A percentile compares a stretch with the other conserved stretches of the same genome.
Evolutionary conservation across 2,113 vertebrate genomes (phyloP).

Genomic region (Meleagris gallopavo): DNA sequence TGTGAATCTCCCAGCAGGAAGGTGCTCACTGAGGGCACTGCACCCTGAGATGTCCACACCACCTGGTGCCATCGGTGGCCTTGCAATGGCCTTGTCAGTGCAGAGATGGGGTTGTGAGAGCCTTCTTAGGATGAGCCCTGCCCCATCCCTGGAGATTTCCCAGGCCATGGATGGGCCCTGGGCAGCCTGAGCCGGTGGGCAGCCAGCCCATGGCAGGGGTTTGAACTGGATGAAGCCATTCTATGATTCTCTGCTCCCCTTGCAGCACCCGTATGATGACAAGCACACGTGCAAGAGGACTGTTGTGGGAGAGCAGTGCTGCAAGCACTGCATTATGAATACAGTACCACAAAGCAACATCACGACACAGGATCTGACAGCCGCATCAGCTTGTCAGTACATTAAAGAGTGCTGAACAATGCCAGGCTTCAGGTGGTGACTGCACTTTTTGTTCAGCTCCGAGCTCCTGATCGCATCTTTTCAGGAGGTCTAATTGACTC

Average conservation of each 20-base stretch:
- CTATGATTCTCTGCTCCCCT: background rate
- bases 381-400: background rate
- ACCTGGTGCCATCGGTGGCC: background rate
- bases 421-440: background rate
- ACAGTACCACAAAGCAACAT: background rate
- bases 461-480: background rate
- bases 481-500: background rate
- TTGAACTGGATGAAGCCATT: no score
- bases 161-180: no score
- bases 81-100: background rate
- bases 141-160: no score
- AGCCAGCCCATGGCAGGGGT: no score
- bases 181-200: no score
- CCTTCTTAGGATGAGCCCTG: background rate
- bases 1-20: background rate
- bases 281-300: background rate
- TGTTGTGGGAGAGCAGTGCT: background rate
- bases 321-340: background rate
- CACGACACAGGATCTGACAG: background rate
- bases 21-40: accelerated
- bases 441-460: background rate
- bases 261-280: accelerated
- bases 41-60: background rate
- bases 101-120: background rate
- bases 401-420: background rate